Base-by-base conservation (phyloP, 2,888 invertebrate genomes). In the Philopedon plagiatum region DNA sequence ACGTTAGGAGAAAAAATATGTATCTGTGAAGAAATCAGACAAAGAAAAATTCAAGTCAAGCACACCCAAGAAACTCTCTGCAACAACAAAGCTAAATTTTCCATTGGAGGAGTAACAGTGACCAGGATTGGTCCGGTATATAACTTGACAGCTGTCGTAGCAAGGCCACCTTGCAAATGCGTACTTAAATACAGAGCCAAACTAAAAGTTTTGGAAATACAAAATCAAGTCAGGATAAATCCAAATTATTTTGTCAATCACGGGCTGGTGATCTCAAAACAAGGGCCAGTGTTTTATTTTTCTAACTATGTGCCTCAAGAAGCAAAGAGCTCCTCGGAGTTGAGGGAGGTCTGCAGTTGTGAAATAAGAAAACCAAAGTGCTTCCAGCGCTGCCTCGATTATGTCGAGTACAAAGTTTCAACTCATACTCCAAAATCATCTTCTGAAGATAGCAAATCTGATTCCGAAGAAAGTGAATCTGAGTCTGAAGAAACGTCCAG, bases 101-200 rank as follows among this genome's bases (percentile, higher is more conserved):
- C 76, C 0, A 76, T 80, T 46, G 76, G 76, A 13, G 81, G 83
- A 5, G 75, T 80, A 13, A 73, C 72, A 19, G 57, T 77, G 4
- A 80, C 76, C 2, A 76, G 71, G 15, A 73, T 79, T 32, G 83
- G 82, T 5, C 73, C 75, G 5, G 76, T 80, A 1, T 82, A 80
- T 63, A 77, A 77, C 61, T 34, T 82, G 5, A 67, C 76, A 8
- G 76, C 77, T 11, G 66, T 72, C 5, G 58, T 66, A 21, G 70
- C 61, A n/a, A 29, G 71, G 54, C 67, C 34, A 32, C 65, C 68
- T 7, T 74, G 73, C 44, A 61, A 58, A 32, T 75, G 68, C 29
- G 9, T 69, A 21, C 1, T 60, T 8, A 70, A 39, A 13, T 72
- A 75, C 32, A 11, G 68, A n/a, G 13, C 67, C 4, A 23, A 60